Evolutionary conservation across 2,797 vertebrate genomes (phyloP).

Genomic region (Rhinella marina): DNA sequence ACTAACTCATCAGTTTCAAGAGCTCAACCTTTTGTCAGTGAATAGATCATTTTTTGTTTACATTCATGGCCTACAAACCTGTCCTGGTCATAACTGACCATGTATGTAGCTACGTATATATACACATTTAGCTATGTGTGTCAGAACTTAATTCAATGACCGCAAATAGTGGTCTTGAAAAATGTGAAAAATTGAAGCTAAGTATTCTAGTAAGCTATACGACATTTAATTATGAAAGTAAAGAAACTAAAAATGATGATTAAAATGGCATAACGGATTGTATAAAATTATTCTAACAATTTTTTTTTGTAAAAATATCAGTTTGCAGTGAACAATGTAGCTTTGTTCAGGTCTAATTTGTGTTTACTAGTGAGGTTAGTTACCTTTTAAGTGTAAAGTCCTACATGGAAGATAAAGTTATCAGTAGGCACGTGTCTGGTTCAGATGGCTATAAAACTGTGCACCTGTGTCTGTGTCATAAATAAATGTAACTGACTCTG

Average conservation of each 20-base stretch:
- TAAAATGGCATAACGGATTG: not conserved
- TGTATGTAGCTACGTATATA: too few species aligned
- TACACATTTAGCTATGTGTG: too few species aligned
- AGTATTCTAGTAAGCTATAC: too few species aligned
- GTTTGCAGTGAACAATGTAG: not conserved
- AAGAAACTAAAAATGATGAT: not conserved
- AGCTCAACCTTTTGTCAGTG: too few species aligned
- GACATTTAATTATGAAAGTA: too few species aligned
- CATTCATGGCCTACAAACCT: too few species aligned
- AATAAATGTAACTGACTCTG: not conserved
- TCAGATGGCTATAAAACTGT: not conserved
- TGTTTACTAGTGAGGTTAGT: not conserved
- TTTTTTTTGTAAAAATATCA: not conserved
- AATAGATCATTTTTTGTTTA: too few species aligned
- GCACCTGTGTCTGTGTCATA: conserved; percentile 12
- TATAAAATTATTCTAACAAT: not conserved
- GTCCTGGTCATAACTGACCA: too few species aligned
- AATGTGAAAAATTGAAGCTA: too few species aligned
- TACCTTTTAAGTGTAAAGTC: conserved; percentile 11
- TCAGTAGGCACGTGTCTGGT: not conserved
- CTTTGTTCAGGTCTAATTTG: not conserved
- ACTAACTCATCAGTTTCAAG: too few species aligned
- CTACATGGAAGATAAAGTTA: not conserved
- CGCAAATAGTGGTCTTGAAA: too few species aligned
- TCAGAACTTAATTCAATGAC: too few species aligned